Evolutionary conservation across 1,140 invertebrate genomes (phyloP).

Genomic region (Drosophila bocki): DNA sequence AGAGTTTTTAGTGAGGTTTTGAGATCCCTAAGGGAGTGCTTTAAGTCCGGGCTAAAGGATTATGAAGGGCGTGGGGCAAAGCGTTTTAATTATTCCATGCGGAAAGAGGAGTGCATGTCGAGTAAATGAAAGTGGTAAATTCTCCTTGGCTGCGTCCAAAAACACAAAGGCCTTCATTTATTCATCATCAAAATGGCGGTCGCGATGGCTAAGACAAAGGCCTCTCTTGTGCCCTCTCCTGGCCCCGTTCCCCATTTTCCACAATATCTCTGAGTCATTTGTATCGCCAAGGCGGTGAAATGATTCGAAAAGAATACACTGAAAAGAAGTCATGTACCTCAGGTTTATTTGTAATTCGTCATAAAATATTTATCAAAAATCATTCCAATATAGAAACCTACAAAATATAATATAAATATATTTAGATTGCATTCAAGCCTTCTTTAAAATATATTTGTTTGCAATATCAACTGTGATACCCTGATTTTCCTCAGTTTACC

Average conservation of each 20-base stretch:
- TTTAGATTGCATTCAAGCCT: too few species aligned
- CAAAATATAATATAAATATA: not conserved
- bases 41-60: not conserved
- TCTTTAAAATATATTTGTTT: not conserved
- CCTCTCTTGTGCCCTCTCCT: not conserved
- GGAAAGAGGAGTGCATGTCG: constrained; percentile 39
- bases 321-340: not conserved
- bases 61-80: not conserved
- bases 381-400: too few species aligned
- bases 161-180: constrained; percentile 78
- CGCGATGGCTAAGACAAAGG: constrained; percentile 69
- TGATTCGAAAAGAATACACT: constrained; percentile 28
- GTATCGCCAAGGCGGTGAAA: constrained; percentile 42
- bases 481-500: constrained; percentile 8
- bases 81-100: constrained; percentile 67
- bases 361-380: not conserved
- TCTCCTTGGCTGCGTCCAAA: constrained; percentile 42
- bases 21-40: not conserved
- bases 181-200: constrained; percentile 79
- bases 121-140: constrained; percentile 78
- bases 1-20: not conserved
- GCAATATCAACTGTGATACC: not conserved
- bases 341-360: not conserved
- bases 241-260: not conserved
- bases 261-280: constrained; percentile 46